Percentiles rank a stretch among this genome's conserved stretches.
phyloP scores from a whole-genome alignment of 2,888 invertebrate species.

The Chaetogeoica ovagalla region DNA sequence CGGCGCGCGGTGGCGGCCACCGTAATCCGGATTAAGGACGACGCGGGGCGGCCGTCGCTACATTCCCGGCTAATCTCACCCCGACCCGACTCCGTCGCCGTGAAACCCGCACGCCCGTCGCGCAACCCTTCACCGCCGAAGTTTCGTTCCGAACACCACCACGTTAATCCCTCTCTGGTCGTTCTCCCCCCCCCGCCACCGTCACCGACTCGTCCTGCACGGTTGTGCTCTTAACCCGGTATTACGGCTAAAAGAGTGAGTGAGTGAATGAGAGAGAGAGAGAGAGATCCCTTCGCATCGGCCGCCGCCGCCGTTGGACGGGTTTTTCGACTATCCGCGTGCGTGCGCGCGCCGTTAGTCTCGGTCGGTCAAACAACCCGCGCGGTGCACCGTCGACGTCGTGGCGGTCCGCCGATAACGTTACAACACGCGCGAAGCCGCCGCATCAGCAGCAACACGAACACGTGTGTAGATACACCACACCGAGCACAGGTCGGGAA shows the following conservation, averaged over 20 bases:
- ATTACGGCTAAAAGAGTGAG: background rate
- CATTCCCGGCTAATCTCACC: slow-evolving; percentile 54
- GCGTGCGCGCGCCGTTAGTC: slow-evolving; percentile 39
- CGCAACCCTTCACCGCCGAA: background rate
- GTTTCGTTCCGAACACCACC: slow-evolving; percentile 20
- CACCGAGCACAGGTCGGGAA: background rate
- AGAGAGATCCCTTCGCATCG: background rate
- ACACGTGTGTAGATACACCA: too few relatives aligned
- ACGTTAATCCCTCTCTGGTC: background rate
- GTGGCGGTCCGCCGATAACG: background rate
- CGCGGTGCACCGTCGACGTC: slow-evolving; percentile 16
- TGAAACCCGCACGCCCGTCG: background rate
- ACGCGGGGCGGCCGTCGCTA: slow-evolving; percentile 37
- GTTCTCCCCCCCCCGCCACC: too few relatives aligned
- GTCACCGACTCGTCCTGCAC: too few relatives aligned
- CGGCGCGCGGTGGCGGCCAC: background rate
- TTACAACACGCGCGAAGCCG: too few relatives aligned
- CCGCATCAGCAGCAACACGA: too few relatives aligned
- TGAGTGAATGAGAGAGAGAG: background rate
- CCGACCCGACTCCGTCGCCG: background rate
- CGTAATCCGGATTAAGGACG: slow-evolving; percentile 55
- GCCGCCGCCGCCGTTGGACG: slow-evolving; percentile 26
- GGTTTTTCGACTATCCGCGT: slow-evolving; percentile 43
- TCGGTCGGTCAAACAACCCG: slow-evolving; percentile 47
- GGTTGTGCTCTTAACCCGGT: too few relatives aligned